Evolutionary conservation across 2,888 invertebrate genomes (phyloP), one percentile per base, ranked within the genome.

Genomic region (Chrysina gloriosa): DNA sequence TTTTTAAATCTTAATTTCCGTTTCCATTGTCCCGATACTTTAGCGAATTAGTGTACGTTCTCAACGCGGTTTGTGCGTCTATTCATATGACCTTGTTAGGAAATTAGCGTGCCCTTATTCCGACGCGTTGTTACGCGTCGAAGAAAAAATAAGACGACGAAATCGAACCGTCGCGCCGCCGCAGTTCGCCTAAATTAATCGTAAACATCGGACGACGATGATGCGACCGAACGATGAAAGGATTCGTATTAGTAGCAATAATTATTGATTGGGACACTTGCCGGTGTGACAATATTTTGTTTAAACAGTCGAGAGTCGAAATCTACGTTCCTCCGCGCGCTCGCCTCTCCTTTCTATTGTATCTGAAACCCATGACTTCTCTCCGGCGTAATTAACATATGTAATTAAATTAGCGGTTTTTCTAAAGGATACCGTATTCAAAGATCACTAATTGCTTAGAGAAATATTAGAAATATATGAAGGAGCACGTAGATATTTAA

Each of bases 41-140:
- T 50, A 7, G 25, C 27, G 27, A 25, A n/a, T n/a, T 14, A 23
- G 16, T 50, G 48, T 50, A 50, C 48, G 11, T 11, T 14, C 48
- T 14, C n/a, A 23, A 23, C 36, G 36, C 16, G 39, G 11, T 23
- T 36, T 39, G 7, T 36, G 21, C 36, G 74, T 77, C 76, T 77
- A 78, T 78, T 77, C 76, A 78, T 77, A 74, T 75, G 79, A 72
- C 80, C 80, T 80, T 80, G 77, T 73, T 67, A 25, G 65, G 63
- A 72, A 77, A 78, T 78, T 77, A 77, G 71, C 76, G 72, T 74
- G 77, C 70, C 75, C 77, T 65, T 64, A 69, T 69, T 69, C 50
- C 68, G 52, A 11, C 7, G 14, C 52, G 58, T 45, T n/a, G 21
- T 50, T 69, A 58, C 58, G n/a, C n/a, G 58, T 58, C 39, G 58